Conservation (phyloP, 2,888 invertebrate species). For the Hydropsyche betteni region DNA sequence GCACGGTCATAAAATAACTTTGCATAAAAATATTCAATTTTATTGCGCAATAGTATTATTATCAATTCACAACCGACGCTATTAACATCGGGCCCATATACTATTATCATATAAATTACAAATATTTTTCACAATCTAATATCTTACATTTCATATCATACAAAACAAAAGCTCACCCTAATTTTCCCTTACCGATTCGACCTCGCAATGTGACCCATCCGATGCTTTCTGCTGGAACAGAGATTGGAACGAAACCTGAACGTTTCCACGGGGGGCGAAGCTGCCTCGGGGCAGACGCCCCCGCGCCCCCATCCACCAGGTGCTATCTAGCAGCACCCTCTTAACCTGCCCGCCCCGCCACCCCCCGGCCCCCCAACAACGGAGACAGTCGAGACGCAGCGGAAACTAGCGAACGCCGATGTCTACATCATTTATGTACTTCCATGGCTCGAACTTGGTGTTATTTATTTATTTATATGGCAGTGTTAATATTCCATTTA, state of each 20-base stretch:
- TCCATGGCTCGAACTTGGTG: background rate
- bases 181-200: background rate
- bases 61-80: no score
- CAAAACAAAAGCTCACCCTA: no score
- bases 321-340: background rate
- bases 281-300: background rate
- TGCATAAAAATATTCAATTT: no score
- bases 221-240: background rate
- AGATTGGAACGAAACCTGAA: conserved; percentile 36
- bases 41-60: no score
- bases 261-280: conserved; percentile 11
- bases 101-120: no score
- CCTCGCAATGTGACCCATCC: conserved; percentile 15
- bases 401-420: conserved; percentile 15
- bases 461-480: no score
- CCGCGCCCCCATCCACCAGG: background rate
- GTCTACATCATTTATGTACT: conserved; percentile 19
- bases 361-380: background rate
- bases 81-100: no score
- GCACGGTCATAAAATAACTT: no score
- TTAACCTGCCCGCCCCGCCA: background rate
- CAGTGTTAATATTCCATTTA: no score
- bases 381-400: conserved; percentile 13
- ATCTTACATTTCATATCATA: no score
- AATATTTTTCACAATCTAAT: no score